A percentile compares a stretch with the other conserved stretches of the same genome.
Evolutionary conservation across 2,888 invertebrate genomes (phyloP).

Genomic region (Silvanus unidentatus): DNA sequence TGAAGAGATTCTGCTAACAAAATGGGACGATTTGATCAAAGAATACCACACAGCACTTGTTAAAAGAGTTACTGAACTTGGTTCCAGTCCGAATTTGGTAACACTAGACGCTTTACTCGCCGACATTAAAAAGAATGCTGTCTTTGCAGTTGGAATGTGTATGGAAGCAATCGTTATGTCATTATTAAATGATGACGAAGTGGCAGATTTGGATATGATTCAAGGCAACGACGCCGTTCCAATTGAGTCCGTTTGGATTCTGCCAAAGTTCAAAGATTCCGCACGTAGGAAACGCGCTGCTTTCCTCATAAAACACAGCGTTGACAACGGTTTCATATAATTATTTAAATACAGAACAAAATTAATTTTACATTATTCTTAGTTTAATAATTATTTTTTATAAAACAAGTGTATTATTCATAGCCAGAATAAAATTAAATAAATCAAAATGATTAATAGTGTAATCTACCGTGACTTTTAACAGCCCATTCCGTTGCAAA

Average conservation of each 20-base stretch:
- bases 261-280: slow-evolving; percentile 55
- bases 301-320: slow-evolving; percentile 58
- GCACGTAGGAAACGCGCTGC: slow-evolving; percentile 58
- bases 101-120: slow-evolving; percentile 48
- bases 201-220: slow-evolving; percentile 52
- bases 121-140: slow-evolving; percentile 54
- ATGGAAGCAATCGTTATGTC: slow-evolving; percentile 57
- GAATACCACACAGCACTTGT: slow-evolving; percentile 57
- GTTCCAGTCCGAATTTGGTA: slow-evolving; percentile 56
- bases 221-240: slow-evolving; percentile 52
- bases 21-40: slow-evolving; percentile 56
- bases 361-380: too few species aligned
- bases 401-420: background rate
- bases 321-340: slow-evolving; percentile 52
- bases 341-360: too few species aligned
- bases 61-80: slow-evolving; percentile 52
- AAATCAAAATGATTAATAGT: slow-evolving; percentile 12
- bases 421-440: background rate
- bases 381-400: too few species aligned
- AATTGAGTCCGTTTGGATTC: slow-evolving; percentile 60
- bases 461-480: slow-evolving; percentile 23
- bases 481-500: slow-evolving; percentile 23
- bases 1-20: slow-evolving; percentile 50
- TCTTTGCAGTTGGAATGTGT: slow-evolving; percentile 54
- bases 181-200: slow-evolving; percentile 53